Evolutionary conservation across 2,113 vertebrate genomes (phyloP).

Genomic region (Passerina amoena): DNA sequence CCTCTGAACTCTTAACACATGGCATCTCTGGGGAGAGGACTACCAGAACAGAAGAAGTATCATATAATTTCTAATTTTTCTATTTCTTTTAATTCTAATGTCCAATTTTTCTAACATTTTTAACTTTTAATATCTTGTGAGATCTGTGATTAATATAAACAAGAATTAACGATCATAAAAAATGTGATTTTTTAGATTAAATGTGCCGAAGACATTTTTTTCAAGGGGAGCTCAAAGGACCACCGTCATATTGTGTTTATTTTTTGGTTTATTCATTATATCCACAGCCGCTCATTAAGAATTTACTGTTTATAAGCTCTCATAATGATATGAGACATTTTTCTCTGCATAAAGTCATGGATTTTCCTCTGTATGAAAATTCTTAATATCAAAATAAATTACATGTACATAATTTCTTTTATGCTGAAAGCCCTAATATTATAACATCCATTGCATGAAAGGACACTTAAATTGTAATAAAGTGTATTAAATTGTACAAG

Average conservation of each 20-base stretch:
- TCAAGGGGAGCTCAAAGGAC: neutral
- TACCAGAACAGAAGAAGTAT: neutral
- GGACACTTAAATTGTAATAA: neutral
- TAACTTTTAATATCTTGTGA: fast-evolving
- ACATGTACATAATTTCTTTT: neutral
- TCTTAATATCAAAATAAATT: neutral
- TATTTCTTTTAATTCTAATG: neutral
- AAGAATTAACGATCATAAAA: neutral
- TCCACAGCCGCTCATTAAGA: neutral
- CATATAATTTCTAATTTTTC: neutral
- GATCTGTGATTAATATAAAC: neutral
- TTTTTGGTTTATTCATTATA: neutral
- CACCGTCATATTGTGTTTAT: neutral
- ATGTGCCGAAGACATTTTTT: neutral
- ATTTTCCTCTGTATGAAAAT: neutral
- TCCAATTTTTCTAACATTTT: neutral
- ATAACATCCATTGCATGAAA: neutral
- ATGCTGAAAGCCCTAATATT: neutral
- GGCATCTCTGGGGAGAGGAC: neutral
- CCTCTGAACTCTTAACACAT: neutral
- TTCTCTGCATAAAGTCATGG: neutral
- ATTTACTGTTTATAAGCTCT: neutral
- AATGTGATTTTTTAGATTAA: neutral
- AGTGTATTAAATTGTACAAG: neutral
- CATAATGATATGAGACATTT: neutral